These are phyloP conservation scores for Hybognathus amarus DNA, from an alignment of 2,797 vertebrate species.

Conservation along the genomic window DNA sequence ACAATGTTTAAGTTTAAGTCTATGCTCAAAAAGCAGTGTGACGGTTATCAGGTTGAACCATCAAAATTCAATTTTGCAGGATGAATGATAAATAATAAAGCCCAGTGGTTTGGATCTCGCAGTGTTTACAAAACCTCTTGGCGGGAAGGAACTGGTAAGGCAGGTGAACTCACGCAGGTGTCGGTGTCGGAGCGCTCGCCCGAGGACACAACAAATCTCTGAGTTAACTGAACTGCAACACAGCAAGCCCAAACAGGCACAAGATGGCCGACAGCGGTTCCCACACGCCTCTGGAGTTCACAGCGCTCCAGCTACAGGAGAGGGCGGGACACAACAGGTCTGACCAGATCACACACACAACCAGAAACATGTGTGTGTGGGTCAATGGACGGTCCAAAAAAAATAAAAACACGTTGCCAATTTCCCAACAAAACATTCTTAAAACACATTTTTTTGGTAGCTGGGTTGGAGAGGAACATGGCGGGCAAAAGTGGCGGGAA, in stretches of 20 bases:
- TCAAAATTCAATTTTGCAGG: no score
- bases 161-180: slow-evolving; percentile 21
- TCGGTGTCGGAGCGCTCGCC: background rate
- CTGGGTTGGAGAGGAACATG: background rate
- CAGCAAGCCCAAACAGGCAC: slow-evolving; percentile 47
- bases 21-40: no score
- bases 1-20: no score
- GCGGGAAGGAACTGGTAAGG: background rate
- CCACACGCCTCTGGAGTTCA: slow-evolving; percentile 24
- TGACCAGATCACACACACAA: slow-evolving; percentile 55
- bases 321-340: slow-evolving; percentile 65
- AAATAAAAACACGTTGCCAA: no score
- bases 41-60: no score
- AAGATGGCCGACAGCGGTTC: slow-evolving; percentile 22
- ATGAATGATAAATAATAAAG: no score
- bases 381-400: background rate
- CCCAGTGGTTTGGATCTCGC: background rate
- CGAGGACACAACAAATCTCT: background rate
- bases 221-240: slow-evolving; percentile 18
- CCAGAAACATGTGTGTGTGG: slow-evolving; percentile 18
- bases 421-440: background rate
- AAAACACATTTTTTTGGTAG: background rate
- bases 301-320: background rate
- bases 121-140: background rate
- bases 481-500: background rate